Percentiles rank a stretch among this genome's conserved stretches.
phyloP scores from a whole-genome alignment of 2,797 vertebrate genomes.

The Gymnodraco acuticeps region DNA sequence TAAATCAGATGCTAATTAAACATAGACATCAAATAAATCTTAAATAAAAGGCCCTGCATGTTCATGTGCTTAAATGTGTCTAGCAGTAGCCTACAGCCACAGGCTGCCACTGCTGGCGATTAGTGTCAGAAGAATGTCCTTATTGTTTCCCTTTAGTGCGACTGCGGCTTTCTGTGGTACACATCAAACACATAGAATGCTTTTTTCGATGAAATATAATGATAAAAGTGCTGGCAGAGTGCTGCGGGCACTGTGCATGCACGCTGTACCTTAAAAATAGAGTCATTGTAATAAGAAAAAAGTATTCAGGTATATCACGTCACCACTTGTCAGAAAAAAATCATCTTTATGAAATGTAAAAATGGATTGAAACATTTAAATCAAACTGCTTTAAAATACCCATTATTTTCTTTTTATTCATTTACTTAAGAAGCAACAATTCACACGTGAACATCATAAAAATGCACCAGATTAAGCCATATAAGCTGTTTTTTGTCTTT shows the following conservation, averaged over 20 bases:
- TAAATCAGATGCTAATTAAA: background rate
- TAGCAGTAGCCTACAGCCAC: background rate
- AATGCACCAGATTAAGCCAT: too few relatives aligned
- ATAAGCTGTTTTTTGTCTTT: too few relatives aligned
- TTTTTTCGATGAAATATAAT: slow-evolving; percentile 16
- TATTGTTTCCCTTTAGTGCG: slow-evolving; percentile 8
- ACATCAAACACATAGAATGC: slow-evolving; percentile 25
- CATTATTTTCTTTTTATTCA: too few relatives aligned
- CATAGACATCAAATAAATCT: background rate
- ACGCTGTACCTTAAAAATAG: background rate
- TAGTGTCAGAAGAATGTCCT: background rate
- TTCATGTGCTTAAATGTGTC: background rate
- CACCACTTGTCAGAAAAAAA: background rate
- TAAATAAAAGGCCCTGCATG: background rate
- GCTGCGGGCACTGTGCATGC: slow-evolving; percentile 8
- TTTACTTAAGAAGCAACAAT: too few relatives aligned
- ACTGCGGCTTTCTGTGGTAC: slow-evolving; percentile 9
- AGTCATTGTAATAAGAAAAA: background rate
- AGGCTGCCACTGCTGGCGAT: background rate
- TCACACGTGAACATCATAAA: too few relatives aligned
- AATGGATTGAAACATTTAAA: background rate
- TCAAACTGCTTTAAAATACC: background rate
- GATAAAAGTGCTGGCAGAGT: slow-evolving; percentile 21
- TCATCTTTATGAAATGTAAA: background rate
- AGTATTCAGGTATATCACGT: background rate